Conservation (phyloP, 53 echinoderm and acorn worm species). For the Crossaster papposus region DNA sequence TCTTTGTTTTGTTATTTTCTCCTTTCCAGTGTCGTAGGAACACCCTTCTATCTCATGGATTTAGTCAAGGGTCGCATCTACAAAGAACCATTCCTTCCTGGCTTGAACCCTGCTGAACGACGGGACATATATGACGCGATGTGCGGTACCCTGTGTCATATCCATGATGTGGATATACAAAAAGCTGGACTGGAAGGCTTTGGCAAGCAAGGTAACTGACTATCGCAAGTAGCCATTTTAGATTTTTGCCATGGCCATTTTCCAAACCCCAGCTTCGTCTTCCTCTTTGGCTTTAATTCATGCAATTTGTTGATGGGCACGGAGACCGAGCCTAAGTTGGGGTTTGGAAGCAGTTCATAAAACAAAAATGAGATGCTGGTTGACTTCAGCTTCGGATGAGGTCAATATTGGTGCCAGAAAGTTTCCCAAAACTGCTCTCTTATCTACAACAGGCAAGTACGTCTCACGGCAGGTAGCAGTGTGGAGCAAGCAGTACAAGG, state of each 20-base stretch:
- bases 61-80: conserved; percentile 81
- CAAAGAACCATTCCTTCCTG: conserved; percentile 85
- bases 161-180: conserved; percentile 82
- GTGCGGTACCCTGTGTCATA: conserved; percentile 76
- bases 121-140: conserved; percentile 76
- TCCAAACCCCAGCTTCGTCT: too few species aligned
- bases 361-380: too few species aligned
- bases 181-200: conserved; percentile 81
- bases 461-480: conserved; percentile 81
- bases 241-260: background rate
- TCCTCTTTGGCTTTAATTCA: too few species aligned
- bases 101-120: conserved; percentile 69
- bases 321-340: too few species aligned
- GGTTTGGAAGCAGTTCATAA: too few species aligned
- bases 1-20: background rate
- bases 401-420: too few species aligned
- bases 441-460: conserved; percentile 75
- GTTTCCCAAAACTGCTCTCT: background rate
- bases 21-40: conserved; percentile 77
- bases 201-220: conserved; percentile 87
- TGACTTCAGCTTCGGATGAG: too few species aligned
- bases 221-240: background rate
- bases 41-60: conserved; percentile 96
- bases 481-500: conserved; percentile 95
- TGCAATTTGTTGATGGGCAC: too few species aligned